phyloP scores from a whole-genome alignment of 2,113 vertebrate genomes.

The Bothrops jararaca region DNA sequence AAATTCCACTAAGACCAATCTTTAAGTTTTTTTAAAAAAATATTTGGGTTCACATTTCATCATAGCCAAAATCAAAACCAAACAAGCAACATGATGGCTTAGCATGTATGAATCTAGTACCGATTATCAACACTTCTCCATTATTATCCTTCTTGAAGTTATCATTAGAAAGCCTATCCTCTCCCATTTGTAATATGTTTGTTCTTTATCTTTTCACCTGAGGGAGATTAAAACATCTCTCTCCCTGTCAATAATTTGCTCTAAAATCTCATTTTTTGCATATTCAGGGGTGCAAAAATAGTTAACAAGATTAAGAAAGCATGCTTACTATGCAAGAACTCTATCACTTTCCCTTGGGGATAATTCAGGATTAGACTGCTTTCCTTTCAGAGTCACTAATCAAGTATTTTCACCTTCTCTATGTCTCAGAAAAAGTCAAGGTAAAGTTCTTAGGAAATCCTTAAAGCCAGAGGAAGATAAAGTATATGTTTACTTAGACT shows the following conservation, averaged over 20 bases:
- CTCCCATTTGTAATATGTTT: neutral
- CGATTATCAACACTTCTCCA: neutral
- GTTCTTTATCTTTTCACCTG: neutral
- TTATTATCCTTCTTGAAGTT: neutral
- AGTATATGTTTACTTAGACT: neutral
- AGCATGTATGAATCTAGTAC: neutral
- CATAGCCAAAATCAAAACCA: neutral
- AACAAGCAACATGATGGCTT: neutral
- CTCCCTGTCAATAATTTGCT: neutral
- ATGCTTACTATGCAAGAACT: neutral
- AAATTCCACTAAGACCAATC: accelerated
- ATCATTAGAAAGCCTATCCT: neutral
- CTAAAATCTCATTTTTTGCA: neutral
- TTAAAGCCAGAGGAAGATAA: neutral
- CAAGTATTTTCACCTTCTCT: neutral
- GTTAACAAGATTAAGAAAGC: neutral
- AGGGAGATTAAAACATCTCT: neutral
- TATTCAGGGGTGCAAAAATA: neutral
- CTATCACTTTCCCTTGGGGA: neutral
- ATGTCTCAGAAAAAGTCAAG: neutral
- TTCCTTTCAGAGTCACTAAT: neutral
- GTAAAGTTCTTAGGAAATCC: neutral
- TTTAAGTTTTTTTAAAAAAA: conserved; percentile 2
- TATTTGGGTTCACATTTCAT: neutral
- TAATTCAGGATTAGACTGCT: neutral